Base-by-base conservation (phyloP, 1,140 invertebrate genomes). In the Tetraneura akinire region DNA sequence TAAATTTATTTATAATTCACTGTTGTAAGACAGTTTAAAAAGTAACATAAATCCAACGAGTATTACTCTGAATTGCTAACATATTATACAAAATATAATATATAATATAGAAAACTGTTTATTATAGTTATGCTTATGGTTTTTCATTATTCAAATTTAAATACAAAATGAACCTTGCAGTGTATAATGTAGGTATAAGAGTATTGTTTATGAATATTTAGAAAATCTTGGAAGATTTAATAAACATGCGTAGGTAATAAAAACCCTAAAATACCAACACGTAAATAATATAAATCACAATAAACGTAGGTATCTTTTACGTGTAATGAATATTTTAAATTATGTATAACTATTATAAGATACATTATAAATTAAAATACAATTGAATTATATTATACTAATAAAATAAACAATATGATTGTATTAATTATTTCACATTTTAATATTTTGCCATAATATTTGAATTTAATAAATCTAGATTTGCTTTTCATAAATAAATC, bases 261-360 rank as follows among this genome's bases (percentile, higher is more conserved):
- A 57, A 57, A 26, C 21, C 4, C n/a, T n/a, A n/a, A n/a, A n/a
- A n/a, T n/a, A 57, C 21, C 26, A 29, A 29, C 21, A 60, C 57
- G 57, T 60, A 29, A 10, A 42, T 64, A 64, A 37, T 14, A 37
- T 64, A 37, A 64, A 64, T 3, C 32, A 64, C 18, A 37, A 37
- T n/a, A 64, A n/a, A 37, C 29, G 18, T 8, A 37, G 8, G 8
- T n/a, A 26, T 1, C 1, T 64, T 64, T 37, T 64, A 37, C 29
- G 32, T 37, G n/a, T 37, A 13, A 64, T 64, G 29, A n/a, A 64
- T 37, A 37, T 64, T 64, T 64, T 64, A 32, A 64, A n/a, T 32
- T 10, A 3, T 11, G 1, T 18, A 64, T 32, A 64, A 32, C 29
- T 32, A 13, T 42, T 64, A 37, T 37, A 37, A 37, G 11, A 37